Evolutionary conservation across 1,140 invertebrate species (phyloP).

Genomic region (Gonioctena quinquepunctata): DNA sequence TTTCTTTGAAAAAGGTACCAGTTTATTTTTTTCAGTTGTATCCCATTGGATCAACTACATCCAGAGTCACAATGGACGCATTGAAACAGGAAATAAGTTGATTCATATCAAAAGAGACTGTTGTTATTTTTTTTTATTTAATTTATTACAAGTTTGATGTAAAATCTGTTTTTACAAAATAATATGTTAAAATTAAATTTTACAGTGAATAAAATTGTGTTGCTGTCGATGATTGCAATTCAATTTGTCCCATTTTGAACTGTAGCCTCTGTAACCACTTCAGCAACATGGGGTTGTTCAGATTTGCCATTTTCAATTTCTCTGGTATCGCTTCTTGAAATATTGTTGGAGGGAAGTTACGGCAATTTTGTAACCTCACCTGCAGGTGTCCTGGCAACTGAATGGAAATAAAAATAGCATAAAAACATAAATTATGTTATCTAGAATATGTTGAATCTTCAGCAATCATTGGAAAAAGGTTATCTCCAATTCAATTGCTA

Average conservation of each 20-base stretch:
- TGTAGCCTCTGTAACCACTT: slow-evolving; percentile 92
- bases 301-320: slow-evolving; percentile 42
- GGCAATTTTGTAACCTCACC: slow-evolving; percentile 85
- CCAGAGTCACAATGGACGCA: slow-evolving; percentile 25
- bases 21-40: slow-evolving; percentile 32
- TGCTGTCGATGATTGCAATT: slow-evolving; percentile 91
- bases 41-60: slow-evolving; percentile 18
- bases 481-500: no score
- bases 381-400: slow-evolving; percentile 89
- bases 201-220: slow-evolving; percentile 86
- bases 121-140: background rate
- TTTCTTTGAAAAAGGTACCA: background rate
- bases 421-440: no score
- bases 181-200: slow-evolving; percentile 7
- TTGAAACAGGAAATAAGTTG: slow-evolving; percentile 28
- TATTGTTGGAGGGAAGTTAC: slow-evolving; percentile 71
- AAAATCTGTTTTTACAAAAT: slow-evolving; percentile 16
- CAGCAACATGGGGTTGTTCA: slow-evolving; percentile 63
- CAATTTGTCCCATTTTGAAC: slow-evolving; percentile 98
- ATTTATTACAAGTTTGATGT: slow-evolving; percentile 20
- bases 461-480: no score
- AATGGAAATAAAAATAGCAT: slow-evolving; percentile 37
- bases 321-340: slow-evolving; percentile 50
- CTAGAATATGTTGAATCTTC: no score
- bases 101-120: background rate